These are phyloP conservation scores for Chloroceryle aenea DNA, from an alignment of 2,113 vertebrate species.

Conservation along the genomic window DNA sequence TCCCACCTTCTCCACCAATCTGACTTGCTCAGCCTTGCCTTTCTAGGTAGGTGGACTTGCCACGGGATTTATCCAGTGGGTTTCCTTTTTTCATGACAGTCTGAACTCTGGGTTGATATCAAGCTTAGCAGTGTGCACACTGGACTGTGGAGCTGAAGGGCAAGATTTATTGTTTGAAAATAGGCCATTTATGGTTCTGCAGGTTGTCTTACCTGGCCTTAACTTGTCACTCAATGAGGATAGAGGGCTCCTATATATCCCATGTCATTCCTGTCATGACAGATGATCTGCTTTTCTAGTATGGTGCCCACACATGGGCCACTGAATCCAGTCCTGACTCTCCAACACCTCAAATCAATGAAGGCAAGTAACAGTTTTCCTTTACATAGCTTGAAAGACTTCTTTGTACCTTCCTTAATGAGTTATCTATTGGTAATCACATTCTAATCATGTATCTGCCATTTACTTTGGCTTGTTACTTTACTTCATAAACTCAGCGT, in stretches of 20 bases:
- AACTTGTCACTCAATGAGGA: not conserved
- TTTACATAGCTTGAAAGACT: not conserved
- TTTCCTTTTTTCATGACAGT: not conserved
- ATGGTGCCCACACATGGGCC: rapidly evolving
- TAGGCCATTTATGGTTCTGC: not conserved
- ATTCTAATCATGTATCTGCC: not conserved
- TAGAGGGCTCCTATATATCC: not conserved
- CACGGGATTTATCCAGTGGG: rapidly evolving
- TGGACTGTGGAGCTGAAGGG: not conserved
- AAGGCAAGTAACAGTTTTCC: not conserved
- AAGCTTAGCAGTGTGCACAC: not conserved
- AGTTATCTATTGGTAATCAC: not conserved
- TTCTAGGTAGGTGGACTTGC: rapidly evolving
- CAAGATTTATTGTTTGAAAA: not conserved
- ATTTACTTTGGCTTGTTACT: not conserved
- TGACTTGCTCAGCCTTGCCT: not conserved
- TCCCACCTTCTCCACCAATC: not conserved
- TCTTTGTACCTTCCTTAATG: not conserved
- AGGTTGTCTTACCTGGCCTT: not conserved
- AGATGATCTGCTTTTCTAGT: not conserved
- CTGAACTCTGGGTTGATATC: not conserved
- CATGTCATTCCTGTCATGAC: not conserved
- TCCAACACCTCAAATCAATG: not conserved
- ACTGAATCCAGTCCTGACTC: not conserved
- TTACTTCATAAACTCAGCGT: not conserved